Conservation (phyloP, 2,113 vertebrate genomes). For the Dasyurus viverrinus region DNA sequence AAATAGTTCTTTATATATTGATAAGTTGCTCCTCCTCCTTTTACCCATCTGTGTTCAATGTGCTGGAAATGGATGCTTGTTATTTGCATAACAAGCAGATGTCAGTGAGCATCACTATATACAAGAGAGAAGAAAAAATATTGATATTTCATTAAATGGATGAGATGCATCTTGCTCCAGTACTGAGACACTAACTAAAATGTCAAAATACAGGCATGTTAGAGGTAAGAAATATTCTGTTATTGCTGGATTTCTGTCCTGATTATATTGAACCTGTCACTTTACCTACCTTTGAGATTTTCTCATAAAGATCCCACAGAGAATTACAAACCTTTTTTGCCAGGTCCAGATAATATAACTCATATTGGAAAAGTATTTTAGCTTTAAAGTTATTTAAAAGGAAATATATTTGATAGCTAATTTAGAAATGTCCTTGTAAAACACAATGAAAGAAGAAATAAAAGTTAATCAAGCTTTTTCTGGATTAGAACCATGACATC, state of each 20-base stretch:
- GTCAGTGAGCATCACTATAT: slow-evolving; percentile 31
- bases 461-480: background rate
- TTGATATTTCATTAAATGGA: slow-evolving; percentile 23
- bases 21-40: background rate
- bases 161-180: background rate
- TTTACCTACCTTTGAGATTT: background rate
- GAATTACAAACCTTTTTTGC: background rate
- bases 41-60: background rate
- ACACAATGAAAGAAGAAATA: background rate
- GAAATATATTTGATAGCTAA: background rate
- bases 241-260: slow-evolving; percentile 33
- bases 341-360: slow-evolving; percentile 6
- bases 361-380: background rate
- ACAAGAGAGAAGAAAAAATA: background rate
- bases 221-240: slow-evolving; percentile 32
- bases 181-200: slow-evolving; percentile 12
- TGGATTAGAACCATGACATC: background rate
- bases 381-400: background rate
- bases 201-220: slow-evolving; percentile 25
- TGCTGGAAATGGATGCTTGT: slow-evolving; percentile 4
- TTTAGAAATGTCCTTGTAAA: background rate
- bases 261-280: slow-evolving; percentile 11
- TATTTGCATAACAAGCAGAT: slow-evolving; percentile 13
- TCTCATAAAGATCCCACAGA: slow-evolving; percentile 1
- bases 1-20: slow-evolving; percentile 55